Evolutionary conservation across 1,140 invertebrate genomes (phyloP).

Genomic region (Eueides isabella): DNA sequence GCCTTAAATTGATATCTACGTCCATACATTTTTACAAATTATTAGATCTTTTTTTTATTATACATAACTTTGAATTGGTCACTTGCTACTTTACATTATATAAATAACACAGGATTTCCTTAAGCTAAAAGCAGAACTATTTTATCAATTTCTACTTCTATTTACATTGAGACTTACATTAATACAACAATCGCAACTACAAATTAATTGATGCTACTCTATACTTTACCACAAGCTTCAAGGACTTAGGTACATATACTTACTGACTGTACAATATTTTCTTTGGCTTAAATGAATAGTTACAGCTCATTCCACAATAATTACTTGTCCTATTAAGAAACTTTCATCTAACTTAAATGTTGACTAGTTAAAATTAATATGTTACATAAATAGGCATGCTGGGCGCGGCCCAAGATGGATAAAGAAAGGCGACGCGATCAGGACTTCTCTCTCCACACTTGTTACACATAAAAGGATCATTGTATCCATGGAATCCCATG

Average conservation of each 20-base stretch:
- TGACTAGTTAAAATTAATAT: slow-evolving; percentile 51
- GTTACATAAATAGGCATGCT: slow-evolving; percentile 84
- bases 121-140: slow-evolving; percentile 42
- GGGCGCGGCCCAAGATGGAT: slow-evolving; percentile 93
- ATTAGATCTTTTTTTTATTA: background rate
- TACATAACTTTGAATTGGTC: slow-evolving; percentile 68
- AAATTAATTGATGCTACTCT: background rate
- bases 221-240: background rate
- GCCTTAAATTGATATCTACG: background rate
- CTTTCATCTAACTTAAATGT: slow-evolving; percentile 20
- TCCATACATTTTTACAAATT: background rate
- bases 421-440: slow-evolving; percentile 94
- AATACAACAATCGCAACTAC: background rate
- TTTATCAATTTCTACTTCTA: slow-evolving; percentile 3
- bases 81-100: slow-evolving; percentile 43
- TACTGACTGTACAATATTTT: slow-evolving; percentile 4
- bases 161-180: slow-evolving; percentile 15
- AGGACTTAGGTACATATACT: background rate
- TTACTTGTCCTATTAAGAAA: slow-evolving; percentile 1
- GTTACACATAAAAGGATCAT: slow-evolving; percentile 96
- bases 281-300: slow-evolving; percentile 27
- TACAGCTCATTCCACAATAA: slow-evolving; percentile 14
- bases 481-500: slow-evolving; percentile 96
- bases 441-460: slow-evolving; percentile 93
- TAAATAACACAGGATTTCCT: slow-evolving; percentile 28